phyloP scores from a whole-genome alignment of 2,888 invertebrate species.

The Thumatha senex region DNA sequence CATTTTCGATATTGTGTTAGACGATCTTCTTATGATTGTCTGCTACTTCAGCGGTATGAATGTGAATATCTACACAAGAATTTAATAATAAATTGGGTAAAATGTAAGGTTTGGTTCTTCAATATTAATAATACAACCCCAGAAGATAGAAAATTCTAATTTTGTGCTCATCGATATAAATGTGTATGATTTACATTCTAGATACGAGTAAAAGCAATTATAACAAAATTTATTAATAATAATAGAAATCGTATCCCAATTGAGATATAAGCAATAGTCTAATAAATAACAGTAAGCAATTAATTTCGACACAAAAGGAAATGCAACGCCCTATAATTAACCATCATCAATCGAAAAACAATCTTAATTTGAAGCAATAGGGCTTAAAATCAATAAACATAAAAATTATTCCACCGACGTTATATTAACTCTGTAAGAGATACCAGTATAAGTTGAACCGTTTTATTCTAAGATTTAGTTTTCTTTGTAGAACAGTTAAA shows the following conservation, averaged over 20 bases:
- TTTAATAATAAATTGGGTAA: no score
- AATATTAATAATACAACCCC: no score
- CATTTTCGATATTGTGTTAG: no score
- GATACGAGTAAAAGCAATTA: constrained; percentile 17
- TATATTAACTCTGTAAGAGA: constrained; percentile 38
- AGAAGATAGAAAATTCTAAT: not conserved
- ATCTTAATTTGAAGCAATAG: constrained; percentile 25
- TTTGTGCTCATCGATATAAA: not conserved
- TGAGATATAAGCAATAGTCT: constrained; percentile 45
- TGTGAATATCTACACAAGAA: no score
- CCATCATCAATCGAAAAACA: constrained; percentile 15
- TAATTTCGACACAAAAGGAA: constrained; percentile 56
- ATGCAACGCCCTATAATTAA: constrained; percentile 49
- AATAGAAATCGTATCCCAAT: constrained; percentile 41
- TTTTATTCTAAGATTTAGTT: constrained; percentile 3
- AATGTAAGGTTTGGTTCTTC: no score
- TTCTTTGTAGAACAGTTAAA: constrained; percentile 5
- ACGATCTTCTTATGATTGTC: no score
- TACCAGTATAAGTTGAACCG: constrained; percentile 43
- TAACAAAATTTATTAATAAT: constrained; percentile 33
- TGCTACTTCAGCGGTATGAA: no score
- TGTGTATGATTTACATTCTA: not conserved
- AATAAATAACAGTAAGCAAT: constrained; percentile 55
- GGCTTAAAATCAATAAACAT: constrained; percentile 33
- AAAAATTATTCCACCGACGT: constrained; percentile 31